Conservation (phyloP, 2,113 vertebrate species). For the Zapus hudsonius region DNA sequence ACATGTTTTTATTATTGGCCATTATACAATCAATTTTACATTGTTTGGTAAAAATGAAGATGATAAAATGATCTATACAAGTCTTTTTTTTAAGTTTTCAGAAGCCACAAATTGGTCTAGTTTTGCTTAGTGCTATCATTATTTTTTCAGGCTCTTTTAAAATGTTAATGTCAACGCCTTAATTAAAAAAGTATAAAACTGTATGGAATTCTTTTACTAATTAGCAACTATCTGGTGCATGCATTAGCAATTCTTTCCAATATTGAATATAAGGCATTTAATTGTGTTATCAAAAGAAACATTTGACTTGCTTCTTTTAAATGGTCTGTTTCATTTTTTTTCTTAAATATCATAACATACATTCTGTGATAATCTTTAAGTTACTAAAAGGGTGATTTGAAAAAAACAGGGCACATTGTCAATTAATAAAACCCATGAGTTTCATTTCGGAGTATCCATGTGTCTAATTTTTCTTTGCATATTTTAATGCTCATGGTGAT, state of each 20-base stretch:
- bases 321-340: background rate
- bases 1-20: constrained; percentile 19
- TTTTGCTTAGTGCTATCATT: background rate
- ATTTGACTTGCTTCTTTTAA: background rate
- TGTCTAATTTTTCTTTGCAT: background rate
- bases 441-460: background rate
- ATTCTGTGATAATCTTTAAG: constrained; percentile 38
- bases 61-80: constrained; percentile 40
- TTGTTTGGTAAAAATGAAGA: constrained; percentile 35
- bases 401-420: background rate
- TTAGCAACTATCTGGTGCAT: background rate
- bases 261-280: background rate
- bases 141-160: constrained; percentile 47
- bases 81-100: background rate
- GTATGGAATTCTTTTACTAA: background rate
- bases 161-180: background rate
- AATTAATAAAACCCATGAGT: constrained; percentile 24
- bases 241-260: background rate
- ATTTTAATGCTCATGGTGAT: constrained; percentile 51
- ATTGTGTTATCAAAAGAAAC: background rate
- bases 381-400: constrained; percentile 33
- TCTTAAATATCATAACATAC: constrained; percentile 10
- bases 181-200: constrained; percentile 10
- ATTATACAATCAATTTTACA: constrained; percentile 40
- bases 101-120: background rate